Percentiles rank a stretch among this genome's conserved stretches.
phyloP scores from a whole-genome alignment of 2,888 invertebrate genomes.

The Drosophila parthenogenetica region DNA sequence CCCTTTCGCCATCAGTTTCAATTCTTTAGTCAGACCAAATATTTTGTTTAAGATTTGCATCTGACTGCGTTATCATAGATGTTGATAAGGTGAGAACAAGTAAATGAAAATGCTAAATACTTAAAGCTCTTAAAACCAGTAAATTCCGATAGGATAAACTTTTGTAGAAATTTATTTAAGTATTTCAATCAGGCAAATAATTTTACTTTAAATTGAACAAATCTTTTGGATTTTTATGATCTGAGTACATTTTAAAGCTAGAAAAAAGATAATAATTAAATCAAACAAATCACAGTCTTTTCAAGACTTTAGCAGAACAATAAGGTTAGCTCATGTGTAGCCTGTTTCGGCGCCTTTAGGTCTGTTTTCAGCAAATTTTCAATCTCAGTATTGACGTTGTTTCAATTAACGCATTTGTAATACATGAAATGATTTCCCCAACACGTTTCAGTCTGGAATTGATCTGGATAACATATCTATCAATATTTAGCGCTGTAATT shows the following conservation, averaged over 20 bases:
- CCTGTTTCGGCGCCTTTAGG: background rate
- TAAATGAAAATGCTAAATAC: background rate
- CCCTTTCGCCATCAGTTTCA: constrained; percentile 1
- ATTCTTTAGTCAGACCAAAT: constrained; percentile 69
- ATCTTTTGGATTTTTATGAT: no score
- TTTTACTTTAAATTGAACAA: no score
- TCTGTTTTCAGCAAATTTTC: background rate
- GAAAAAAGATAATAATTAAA: no score
- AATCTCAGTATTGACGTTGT: background rate
- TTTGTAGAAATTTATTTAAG: no score
- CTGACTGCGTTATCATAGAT: constrained; percentile 63
- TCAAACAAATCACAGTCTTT: no score
- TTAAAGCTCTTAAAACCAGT: background rate
- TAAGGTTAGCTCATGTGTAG: background rate
- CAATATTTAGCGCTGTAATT: constrained; percentile 32
- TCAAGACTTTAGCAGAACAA: no score
- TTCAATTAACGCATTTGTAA: constrained; percentile 34
- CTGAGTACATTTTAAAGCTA: no score
- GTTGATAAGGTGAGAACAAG: constrained; percentile 13
- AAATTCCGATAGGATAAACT: no score
- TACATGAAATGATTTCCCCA: constrained; percentile 6
- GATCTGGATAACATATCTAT: constrained; percentile 14
- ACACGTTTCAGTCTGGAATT: constrained; percentile 39
- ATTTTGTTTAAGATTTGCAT: constrained; percentile 79
- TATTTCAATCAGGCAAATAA: no score